Percentiles rank a stretch among this genome's conserved stretches.
Evolutionary conservation across 1,140 invertebrate genomes (phyloP).

Genomic region (Aradophagus sp.): DNA sequence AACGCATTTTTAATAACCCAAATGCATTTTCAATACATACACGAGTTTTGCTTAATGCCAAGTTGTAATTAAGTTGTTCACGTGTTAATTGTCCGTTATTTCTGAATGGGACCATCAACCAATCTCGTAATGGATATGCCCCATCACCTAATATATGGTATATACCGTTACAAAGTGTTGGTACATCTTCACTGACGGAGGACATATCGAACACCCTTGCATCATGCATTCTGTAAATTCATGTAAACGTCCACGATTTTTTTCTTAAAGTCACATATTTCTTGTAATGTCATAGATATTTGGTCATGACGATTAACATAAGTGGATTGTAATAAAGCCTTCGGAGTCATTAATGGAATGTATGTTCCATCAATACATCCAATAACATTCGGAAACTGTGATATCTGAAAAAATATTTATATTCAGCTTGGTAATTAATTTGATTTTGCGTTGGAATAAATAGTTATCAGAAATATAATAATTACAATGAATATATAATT

Average conservation of each 20-base stretch:
- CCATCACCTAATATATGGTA: neutral
- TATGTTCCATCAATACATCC: neutral
- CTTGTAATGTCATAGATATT: neutral
- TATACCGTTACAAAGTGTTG: neutral
- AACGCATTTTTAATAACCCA: neutral
- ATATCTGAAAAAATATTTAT: neutral
- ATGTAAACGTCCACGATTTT: neutral
- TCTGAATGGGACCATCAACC: neutral
- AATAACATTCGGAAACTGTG: constrained; percentile 1
- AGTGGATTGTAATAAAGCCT: neutral
- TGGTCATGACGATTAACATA: constrained; percentile 2
- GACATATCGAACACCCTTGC: neutral
- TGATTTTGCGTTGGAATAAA: too few species aligned
- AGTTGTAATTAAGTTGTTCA: neutral
- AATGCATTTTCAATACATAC: neutral
- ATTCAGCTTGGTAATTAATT: too few species aligned
- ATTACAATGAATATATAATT: too few species aligned
- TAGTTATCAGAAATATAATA: too few species aligned
- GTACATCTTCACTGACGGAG: neutral
- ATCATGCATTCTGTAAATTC: neutral
- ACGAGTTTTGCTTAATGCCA: neutral
- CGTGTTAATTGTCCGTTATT: neutral
- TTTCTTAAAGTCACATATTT: neutral
- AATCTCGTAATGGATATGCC: neutral
- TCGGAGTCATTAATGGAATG: neutral